These are phyloP conservation scores for Thunnus thynnus DNA, from an alignment of 2,113 vertebrate species.

Conservation along the genomic window DNA sequence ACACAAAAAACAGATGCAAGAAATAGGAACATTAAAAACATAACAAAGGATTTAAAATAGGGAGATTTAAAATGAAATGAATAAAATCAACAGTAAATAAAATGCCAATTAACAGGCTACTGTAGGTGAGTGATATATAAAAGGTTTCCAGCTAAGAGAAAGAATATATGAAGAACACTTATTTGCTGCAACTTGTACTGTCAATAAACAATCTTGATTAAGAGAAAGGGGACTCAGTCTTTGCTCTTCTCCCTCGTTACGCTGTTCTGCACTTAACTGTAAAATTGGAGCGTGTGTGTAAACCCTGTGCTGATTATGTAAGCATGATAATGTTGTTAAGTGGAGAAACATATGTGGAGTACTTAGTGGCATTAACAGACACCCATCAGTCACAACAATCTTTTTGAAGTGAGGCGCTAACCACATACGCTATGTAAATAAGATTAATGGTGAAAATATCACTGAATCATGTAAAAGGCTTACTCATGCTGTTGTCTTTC, in stretches of 20 bases:
- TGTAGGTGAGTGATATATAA: too few relatives aligned
- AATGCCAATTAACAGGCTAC: too few relatives aligned
- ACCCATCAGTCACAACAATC: neutral
- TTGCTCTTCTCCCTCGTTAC: neutral
- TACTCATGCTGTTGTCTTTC: constrained; percentile 21
- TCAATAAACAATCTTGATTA: too few relatives aligned
- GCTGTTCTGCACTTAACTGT: neutral
- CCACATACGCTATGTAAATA: neutral
- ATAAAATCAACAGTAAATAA: too few relatives aligned
- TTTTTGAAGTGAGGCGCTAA: constrained; percentile 12
- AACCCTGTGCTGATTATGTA: neutral
- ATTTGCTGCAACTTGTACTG: too few relatives aligned
- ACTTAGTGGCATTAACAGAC: constrained; percentile 6
- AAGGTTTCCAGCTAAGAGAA: too few relatives aligned
- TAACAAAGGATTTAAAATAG: too few relatives aligned
- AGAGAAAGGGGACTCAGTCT: neutral
- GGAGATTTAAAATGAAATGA: too few relatives aligned
- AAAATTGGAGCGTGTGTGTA: neutral
- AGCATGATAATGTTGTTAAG: constrained; percentile 24
- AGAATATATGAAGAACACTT: too few relatives aligned
- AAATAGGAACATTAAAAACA: too few relatives aligned
- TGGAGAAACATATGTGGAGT: constrained; percentile 25
- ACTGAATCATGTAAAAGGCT: constrained; percentile 15
- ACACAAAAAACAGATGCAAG: too few relatives aligned
- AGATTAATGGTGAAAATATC: constrained; percentile 30